Conservation (phyloP, 2,888 invertebrate species). For the Chironomus tentans region DNA sequence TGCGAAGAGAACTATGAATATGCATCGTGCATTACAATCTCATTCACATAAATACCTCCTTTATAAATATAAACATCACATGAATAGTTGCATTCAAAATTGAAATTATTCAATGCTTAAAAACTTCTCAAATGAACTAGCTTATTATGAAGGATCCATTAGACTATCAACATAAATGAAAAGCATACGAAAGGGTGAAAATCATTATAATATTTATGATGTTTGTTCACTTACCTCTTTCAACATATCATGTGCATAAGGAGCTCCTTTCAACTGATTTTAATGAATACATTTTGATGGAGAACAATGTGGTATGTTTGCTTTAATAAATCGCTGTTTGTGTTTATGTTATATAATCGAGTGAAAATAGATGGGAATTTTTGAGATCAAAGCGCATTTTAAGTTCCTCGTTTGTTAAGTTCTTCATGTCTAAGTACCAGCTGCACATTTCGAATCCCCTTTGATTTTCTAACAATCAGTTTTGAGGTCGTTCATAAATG, state of each 20-base stretch:
- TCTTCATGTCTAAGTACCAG: no score
- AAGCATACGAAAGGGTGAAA: neutral
- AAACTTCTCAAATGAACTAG: neutral
- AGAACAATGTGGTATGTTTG: neutral
- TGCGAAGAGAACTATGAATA: neutral
- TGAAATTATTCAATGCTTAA: neutral
- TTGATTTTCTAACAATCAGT: no score
- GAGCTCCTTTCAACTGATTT: no score
- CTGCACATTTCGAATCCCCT: no score
- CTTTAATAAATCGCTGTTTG: slow-evolving; percentile 2
- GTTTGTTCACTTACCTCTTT: neutral
- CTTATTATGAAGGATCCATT: neutral
- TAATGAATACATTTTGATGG: no score
- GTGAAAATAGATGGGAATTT: no score
- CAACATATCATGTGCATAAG: neutral
- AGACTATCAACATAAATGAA: no score
- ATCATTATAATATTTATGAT: neutral
- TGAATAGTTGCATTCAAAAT: neutral
- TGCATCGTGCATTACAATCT: neutral
- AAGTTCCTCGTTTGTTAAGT: no score
- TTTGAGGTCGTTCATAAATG: no score
- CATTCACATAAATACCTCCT: neutral
- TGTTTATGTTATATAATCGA: neutral
- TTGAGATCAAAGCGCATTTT: no score
- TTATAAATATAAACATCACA: neutral